phyloP scores from a whole-genome alignment of 2,797 vertebrate species.

The Gobio occitaniae region DNA sequence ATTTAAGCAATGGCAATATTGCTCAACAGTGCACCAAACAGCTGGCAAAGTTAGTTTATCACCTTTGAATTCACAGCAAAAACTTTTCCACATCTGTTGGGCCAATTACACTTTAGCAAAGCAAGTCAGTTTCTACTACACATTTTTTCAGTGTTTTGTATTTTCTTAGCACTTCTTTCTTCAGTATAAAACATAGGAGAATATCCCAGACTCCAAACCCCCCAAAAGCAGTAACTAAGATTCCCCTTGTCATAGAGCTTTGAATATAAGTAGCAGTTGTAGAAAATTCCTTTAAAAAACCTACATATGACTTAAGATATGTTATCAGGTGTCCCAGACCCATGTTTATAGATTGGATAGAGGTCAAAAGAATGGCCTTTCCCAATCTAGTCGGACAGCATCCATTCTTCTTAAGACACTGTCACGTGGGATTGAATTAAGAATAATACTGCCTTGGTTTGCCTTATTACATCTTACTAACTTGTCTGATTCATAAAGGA shows the following conservation, averaged over 20 bases:
- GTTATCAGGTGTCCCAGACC: not conserved
- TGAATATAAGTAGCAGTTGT: not conserved
- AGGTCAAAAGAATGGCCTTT: not conserved
- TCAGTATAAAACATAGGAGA: not conserved
- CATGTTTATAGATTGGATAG: not conserved
- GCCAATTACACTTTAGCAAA: not conserved
- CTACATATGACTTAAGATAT: not conserved
- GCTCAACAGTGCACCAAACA: conserved; percentile 53
- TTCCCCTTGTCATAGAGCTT: not conserved
- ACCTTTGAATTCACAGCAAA: not conserved
- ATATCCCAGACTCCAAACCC: not conserved
- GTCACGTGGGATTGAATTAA: not conserved
- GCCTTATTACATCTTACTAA: not conserved
- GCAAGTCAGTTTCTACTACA: not conserved
- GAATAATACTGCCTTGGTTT: not conserved
- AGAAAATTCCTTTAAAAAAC: not conserved
- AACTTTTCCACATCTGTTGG: not conserved
- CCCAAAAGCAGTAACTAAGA: not conserved
- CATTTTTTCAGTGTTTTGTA: not conserved
- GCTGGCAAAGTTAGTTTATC: not conserved
- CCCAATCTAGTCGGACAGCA: not conserved
- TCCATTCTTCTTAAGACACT: not conserved
- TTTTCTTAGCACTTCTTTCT: not conserved
- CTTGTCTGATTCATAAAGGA: not conserved
- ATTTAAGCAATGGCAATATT: conserved; percentile 31